phyloP scores from a whole-genome alignment of 2,113 vertebrate genomes.

The Salvelinus alpinus region DNA sequence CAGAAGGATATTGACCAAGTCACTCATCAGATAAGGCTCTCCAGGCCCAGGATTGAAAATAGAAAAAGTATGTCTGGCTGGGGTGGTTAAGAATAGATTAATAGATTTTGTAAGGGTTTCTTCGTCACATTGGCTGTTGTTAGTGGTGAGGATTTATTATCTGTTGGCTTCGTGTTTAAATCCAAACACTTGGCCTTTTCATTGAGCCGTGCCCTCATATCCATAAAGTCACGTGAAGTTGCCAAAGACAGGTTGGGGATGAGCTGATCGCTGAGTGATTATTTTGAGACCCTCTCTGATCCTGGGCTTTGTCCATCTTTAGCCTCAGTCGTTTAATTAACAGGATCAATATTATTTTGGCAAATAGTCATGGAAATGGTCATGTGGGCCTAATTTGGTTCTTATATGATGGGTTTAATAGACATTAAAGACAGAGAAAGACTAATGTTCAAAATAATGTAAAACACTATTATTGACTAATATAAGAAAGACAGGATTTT shows the following conservation, averaged over 20 bases:
- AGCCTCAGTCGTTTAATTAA: not conserved
- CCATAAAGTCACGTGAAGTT: not conserved
- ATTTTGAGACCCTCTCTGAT: not conserved
- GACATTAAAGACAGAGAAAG: not conserved
- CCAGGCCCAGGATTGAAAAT: not conserved
- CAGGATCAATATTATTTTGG: not conserved
- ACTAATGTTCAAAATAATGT: not conserved
- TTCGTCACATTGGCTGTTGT: not conserved
- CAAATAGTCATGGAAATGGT: not conserved
- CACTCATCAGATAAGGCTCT: conserved; percentile 1
- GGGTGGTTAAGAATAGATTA: not conserved
- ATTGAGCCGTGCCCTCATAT: not conserved
- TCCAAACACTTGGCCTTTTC: not conserved
- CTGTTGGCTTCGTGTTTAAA: no score
- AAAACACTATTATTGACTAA: no score
- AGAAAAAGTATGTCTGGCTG: not conserved
- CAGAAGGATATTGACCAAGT: conserved; percentile 5
- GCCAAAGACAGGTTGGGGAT: not conserved
- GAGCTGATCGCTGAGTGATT: not conserved
- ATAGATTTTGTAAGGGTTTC: not conserved
- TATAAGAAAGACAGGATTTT: no score
- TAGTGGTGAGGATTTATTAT: not conserved
- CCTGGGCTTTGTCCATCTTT: not conserved
- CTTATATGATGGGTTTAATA: not conserved
- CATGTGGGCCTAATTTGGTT: not conserved